Base-by-base conservation (phyloP, 2,888 invertebrate species). In the Chymomyza caudatula region DNA sequence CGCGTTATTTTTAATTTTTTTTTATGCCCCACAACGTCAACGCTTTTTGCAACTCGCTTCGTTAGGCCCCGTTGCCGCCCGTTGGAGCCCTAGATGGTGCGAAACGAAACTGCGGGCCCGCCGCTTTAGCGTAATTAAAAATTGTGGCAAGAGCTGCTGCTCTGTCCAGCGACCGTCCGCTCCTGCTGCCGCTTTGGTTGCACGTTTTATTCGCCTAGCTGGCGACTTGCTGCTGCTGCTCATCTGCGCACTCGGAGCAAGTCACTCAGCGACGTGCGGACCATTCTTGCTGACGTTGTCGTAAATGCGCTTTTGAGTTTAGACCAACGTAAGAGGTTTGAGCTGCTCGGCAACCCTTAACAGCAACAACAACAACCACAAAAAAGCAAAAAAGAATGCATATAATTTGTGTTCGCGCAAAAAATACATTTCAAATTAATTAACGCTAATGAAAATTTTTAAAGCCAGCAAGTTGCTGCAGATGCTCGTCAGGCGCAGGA, bases 371-470 rank as follows among this genome's bases (percentile, higher is more conserved):
- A 49, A 20, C 11, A 6, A 22, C 22, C 1, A 47, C 1, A 19
- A 47, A 73, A 69, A 71, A 67, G n/a, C n/a, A 66, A 63, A 65
- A 42, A 51, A 43, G 25, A 43, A 44, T 25, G 17, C 53, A 77
- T 76, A 78, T 78, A 79, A 79, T 79, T 83, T 85, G 80, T 73
- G 71, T 75, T 85, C 60, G 63, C 67, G 69, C 63, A 66, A 68
- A 70, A 71, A 76, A 75, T 77, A 65, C 68, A 85, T 82, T 84
- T 84, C 85, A 85, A 87, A 87, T 87, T 87, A 88, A 88, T 88
- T 87, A 87, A 86, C 79, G 82, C 85, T 88, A 87, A 87, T 87
- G 87, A 85, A 87, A 87, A 84, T 85, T 87, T 82, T 84, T 85
- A 71, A 77, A 82, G 85, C 83, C 78, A 66, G 74, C 65, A 71